Conservation (phyloP, 2,888 invertebrate species). For the Temnothorax rugatulus region DNA sequence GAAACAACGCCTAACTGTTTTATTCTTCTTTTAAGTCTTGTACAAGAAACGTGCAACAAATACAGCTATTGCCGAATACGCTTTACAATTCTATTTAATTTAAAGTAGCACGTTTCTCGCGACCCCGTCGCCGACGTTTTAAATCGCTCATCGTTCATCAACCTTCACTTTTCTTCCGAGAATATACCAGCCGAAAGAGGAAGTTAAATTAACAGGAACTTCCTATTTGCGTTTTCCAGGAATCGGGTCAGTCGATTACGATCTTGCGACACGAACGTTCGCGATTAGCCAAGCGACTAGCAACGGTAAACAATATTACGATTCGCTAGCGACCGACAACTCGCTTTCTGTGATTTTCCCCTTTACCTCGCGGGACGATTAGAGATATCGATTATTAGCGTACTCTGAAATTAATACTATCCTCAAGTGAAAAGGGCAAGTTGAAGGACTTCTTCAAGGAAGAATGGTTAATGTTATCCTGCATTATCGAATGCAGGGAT, state of each 20-base stretch:
- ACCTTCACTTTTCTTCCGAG: constrained; percentile 1
- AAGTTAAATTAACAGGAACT: constrained; percentile 32
- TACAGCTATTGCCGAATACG: neutral
- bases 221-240: constrained; percentile 8
- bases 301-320: constrained; percentile 4
- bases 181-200: neutral
- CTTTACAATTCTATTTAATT: constrained; percentile 20
- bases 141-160: neutral
- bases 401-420: constrained; percentile 17
- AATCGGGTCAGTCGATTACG: constrained; percentile 12
- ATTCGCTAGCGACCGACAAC: neutral
- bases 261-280: constrained; percentile 31
- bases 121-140: neutral
- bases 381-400: constrained; percentile 11
- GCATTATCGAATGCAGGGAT: neutral
- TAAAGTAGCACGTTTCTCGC: neutral
- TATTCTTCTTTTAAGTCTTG: neutral
- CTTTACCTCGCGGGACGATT: neutral
- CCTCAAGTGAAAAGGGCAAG: neutral
- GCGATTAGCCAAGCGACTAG: constrained; percentile 5
- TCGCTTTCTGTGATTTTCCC: constrained; percentile 9
- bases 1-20: neutral
- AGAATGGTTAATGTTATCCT: neutral
- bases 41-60: neutral
- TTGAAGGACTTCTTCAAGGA: neutral